Evolutionary conservation across 2,797 vertebrate species (phyloP).

Genomic region (Momotus momota): DNA sequence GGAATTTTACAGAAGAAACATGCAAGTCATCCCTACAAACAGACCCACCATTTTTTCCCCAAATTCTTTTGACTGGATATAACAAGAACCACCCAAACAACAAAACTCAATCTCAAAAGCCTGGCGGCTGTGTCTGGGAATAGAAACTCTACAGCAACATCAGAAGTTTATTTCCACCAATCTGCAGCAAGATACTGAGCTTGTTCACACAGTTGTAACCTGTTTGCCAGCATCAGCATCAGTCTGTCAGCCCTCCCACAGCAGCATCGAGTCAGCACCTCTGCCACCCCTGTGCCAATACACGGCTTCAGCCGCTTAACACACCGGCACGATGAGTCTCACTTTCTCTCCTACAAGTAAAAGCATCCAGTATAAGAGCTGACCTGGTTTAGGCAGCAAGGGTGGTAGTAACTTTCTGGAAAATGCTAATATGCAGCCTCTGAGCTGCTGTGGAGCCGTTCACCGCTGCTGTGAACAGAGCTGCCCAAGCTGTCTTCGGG

Average conservation of each 20-base stretch:
- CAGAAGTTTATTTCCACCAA: background rate
- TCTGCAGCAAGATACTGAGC: fast-evolving
- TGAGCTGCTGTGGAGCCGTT: background rate
- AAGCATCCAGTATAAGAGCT: background rate
- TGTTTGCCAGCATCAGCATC: background rate
- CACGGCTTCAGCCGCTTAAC: background rate
- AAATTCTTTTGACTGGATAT: background rate
- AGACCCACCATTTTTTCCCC: background rate
- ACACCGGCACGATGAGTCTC: background rate
- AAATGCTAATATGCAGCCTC: background rate
- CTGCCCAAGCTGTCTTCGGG: background rate
- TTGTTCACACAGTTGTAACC: background rate
- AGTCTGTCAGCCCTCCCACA: background rate
- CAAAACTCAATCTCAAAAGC: background rate
- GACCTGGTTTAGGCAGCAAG: background rate
- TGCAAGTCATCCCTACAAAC: background rate
- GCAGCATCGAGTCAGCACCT: background rate
- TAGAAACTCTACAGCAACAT: background rate
- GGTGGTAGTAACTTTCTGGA: background rate
- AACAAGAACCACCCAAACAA: background rate
- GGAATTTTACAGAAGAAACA: background rate
- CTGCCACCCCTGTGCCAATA: slow-evolving; percentile 10
- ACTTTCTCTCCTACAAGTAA: background rate
- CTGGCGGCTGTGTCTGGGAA: background rate
- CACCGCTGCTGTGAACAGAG: background rate